A percentile compares a stretch with the other conserved stretches of the same genome.
These are phyloP conservation scores for Centropristis striata DNA, from an alignment of 2,113 vertebrate species.

Conservation along the genomic window DNA sequence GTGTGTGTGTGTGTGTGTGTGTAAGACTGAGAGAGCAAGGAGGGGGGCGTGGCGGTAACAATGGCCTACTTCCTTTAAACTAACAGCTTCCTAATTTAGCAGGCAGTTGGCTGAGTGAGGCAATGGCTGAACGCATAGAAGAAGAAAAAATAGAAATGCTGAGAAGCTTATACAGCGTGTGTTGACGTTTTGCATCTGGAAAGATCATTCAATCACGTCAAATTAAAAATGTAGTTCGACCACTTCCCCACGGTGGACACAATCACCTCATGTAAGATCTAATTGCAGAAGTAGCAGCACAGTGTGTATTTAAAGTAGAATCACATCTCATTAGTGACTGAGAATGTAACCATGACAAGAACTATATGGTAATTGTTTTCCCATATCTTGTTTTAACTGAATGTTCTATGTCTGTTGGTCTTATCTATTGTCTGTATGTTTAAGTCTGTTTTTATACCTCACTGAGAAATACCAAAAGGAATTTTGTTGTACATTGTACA, in stretches of 20 bases:
- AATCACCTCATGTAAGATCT: constrained; percentile 4
- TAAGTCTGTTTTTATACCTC: too few relatives aligned
- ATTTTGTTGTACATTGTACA: too few relatives aligned
- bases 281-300: neutral
- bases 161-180: neutral
- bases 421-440: too few relatives aligned
- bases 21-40: neutral
- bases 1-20: constrained; percentile 13
- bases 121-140: neutral
- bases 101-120: constrained; percentile 10
- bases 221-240: constrained; percentile 5
- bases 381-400: too few relatives aligned
- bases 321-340: neutral
- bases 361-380: too few relatives aligned
- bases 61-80: constrained; percentile 61
- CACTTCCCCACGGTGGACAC: neutral
- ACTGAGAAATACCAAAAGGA: too few relatives aligned
- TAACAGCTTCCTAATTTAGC: constrained; percentile 55
- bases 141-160: neutral
- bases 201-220: constrained; percentile 1
- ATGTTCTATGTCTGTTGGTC: too few relatives aligned
- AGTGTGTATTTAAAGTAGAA: neutral
- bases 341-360: neutral
- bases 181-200: constrained; percentile 9
- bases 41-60: constrained; percentile 14